Conservation (phyloP, 1,140 invertebrate species). For the Calephelis virginiensis region DNA sequence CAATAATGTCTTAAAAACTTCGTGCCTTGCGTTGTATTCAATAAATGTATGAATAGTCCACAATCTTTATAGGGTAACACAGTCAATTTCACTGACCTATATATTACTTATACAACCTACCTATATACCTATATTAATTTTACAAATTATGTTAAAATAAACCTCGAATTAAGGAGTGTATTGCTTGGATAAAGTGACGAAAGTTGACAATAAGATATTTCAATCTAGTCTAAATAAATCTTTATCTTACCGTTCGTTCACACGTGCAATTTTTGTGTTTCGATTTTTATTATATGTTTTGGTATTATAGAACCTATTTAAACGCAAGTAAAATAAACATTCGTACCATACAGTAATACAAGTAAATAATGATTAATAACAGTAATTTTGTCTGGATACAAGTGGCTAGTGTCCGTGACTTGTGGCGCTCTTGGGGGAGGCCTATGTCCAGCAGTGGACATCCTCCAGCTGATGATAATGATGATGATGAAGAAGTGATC, state of each 20-base stretch:
- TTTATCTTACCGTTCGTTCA: constrained; percentile 43
- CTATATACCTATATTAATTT: constrained; percentile 53
- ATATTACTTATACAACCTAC: too few species aligned
- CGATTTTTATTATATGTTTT: too few species aligned
- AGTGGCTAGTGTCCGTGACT: too few species aligned
- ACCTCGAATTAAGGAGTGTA: constrained; percentile 70
- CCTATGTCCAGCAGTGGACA: too few species aligned
- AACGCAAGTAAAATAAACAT: too few species aligned
- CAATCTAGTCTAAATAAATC: constrained; percentile 65
- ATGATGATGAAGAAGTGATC: too few species aligned
- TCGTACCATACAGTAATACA: too few species aligned
- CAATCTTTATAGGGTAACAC: constrained; percentile 62
- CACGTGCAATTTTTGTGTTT: constrained; percentile 15
- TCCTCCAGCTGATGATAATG: too few species aligned
- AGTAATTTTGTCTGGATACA: too few species aligned
- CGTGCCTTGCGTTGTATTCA: constrained; percentile 73
- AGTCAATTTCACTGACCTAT: constrained; percentile 72
- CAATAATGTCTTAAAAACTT: constrained; percentile 37
- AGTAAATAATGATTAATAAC: too few species aligned
- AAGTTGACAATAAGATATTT: constrained; percentile 67
- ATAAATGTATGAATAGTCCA: constrained; percentile 49
- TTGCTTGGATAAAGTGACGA: constrained; percentile 59
- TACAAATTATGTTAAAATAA: constrained; percentile 54
- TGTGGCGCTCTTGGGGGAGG: too few species aligned
- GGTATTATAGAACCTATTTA: too few species aligned